These are phyloP conservation scores for Zonitis immaculata DNA, from an alignment of 2,888 invertebrate species.

Conservation along the genomic window DNA sequence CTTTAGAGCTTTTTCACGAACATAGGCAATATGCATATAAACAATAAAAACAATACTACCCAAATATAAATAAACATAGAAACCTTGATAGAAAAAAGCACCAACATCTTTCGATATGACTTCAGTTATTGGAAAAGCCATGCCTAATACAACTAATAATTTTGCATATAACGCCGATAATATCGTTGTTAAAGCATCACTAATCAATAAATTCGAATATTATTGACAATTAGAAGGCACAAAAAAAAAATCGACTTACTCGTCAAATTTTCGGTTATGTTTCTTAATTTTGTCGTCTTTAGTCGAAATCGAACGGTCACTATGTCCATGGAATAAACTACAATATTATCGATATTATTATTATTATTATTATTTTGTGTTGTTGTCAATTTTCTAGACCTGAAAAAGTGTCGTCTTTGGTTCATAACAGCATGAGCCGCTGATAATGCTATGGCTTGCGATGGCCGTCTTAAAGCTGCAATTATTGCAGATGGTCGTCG, in stretches of 20 bases:
- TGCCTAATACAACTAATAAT: conserved; percentile 74
- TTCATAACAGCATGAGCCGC: conserved; percentile 50
- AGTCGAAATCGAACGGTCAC: conserved; percentile 24
- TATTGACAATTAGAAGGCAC: too few relatives aligned
- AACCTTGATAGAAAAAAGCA: conserved; percentile 73
- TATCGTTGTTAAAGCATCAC: conserved; percentile 67
- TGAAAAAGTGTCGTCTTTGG: conserved; percentile 39
- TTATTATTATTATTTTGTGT: neutral
- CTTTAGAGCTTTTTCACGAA: conserved; percentile 50
- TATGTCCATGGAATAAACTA: conserved; percentile 31
- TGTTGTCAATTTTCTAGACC: conserved; percentile 26
- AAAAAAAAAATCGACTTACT: conserved; percentile 45
- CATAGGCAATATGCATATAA: conserved; percentile 57
- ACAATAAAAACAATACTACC: conserved; percentile 73
- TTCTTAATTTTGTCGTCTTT: conserved; percentile 30
- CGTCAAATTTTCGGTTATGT: conserved; percentile 44
- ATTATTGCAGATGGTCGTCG: conserved; percentile 61
- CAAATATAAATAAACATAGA: conserved; percentile 76
- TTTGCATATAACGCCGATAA: conserved; percentile 82
- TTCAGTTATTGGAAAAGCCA: conserved; percentile 84
- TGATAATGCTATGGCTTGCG: conserved; percentile 57
- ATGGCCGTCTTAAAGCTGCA: conserved; percentile 59
- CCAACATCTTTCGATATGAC: conserved; percentile 75
- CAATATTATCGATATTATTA: neutral
- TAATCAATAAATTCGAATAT: too few relatives aligned